Evolutionary conservation across 2,797 vertebrate genomes (phyloP), one percentile per base, ranked within the genome.

Genomic region (Pipistrellus nathusii): DNA sequence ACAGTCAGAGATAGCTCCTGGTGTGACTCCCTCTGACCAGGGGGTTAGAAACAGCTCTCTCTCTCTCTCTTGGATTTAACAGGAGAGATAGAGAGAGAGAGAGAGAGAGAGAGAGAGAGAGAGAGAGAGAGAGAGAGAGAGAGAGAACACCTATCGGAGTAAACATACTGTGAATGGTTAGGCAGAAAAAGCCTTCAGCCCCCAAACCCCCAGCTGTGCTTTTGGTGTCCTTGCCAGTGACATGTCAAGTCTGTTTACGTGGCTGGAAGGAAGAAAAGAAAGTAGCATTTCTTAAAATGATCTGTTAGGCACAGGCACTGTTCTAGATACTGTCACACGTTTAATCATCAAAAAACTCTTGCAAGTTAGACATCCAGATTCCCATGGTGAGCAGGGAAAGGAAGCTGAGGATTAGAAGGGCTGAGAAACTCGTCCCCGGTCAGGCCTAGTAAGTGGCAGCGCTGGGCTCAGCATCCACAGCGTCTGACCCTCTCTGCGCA

Each of bases 241-340:
- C 81, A 46, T 21, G 71, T 86, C 90, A 88, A 88, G 62, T 21
- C 72, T 57, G 8, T 68, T 95, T 59, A 62, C 8, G 30, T 86
- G 76, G 53, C 86, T 44, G 55, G 15, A 4, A 92, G 71, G 93
- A 86, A 59, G 80, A 85, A 93, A 83, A 85, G 51, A 69, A 95
- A 93, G 75, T 95, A 91, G 41, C 91, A 72, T 94, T 92, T 94
- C 87, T 89, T 91, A 92, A 88, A 93, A 92, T 25, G 94, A 76
- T 77, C 92, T 83, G 84, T 85, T 85, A 83, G 87, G 69, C 44
- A 86, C 38, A 78, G 90, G 57, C 0, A 0, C 64, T 23, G 2
- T 88, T 90, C 72, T 93, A 46, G 86, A 68, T 80, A 44, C 53
- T 44, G 75, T 88, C 95, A 72, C 17, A 77, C 12, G 48, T 51